Percentiles rank a stretch among this genome's conserved stretches.
Conservation (phyloP, 2,113 vertebrate genomes). For the Entelurus aequoreus region DNA sequence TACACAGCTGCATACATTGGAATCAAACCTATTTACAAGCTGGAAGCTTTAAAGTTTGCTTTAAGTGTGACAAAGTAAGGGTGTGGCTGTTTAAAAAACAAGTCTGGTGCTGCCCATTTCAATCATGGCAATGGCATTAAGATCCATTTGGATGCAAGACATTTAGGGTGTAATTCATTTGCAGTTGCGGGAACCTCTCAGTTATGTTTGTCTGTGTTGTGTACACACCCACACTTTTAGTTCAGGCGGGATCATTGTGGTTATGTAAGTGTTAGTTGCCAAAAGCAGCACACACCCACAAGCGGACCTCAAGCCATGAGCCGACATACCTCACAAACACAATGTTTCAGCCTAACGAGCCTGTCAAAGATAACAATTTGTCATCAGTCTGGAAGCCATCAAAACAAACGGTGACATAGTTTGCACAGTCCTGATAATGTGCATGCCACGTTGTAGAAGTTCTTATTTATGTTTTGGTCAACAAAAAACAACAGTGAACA, state of each 20-base stretch:
- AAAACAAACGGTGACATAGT: slow-evolving; percentile 16
- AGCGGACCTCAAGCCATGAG: slow-evolving; percentile 31
- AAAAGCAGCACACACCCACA: slow-evolving; percentile 52
- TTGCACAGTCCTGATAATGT: neutral
- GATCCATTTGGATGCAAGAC: neutral
- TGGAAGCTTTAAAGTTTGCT: neutral
- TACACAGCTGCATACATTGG: slow-evolving; percentile 5
- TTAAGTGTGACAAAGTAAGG: slow-evolving; percentile 16
- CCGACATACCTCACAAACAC: slow-evolving; percentile 24
- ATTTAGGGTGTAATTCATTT: slow-evolving; percentile 41
- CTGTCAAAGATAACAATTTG: slow-evolving; percentile 27
- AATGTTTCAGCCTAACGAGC: slow-evolving; percentile 16
- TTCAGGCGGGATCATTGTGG: slow-evolving; percentile 23
- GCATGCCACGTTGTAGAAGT: neutral
- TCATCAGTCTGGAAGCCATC: slow-evolving; percentile 16
- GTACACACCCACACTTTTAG: slow-evolving; percentile 47
- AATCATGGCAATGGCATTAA: slow-evolving; percentile 7
- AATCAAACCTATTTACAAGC: neutral
- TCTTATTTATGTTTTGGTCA: no score
- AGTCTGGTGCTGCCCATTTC: slow-evolving; percentile 26
- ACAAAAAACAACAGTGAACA: no score
- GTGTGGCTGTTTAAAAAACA: slow-evolving; percentile 37
- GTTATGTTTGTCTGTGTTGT: slow-evolving; percentile 15
- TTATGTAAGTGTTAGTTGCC: slow-evolving; percentile 57
- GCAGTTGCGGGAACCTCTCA: slow-evolving; percentile 17